Conservation (phyloP, 2,888 invertebrate species). For the Acronicta leporina region DNA sequence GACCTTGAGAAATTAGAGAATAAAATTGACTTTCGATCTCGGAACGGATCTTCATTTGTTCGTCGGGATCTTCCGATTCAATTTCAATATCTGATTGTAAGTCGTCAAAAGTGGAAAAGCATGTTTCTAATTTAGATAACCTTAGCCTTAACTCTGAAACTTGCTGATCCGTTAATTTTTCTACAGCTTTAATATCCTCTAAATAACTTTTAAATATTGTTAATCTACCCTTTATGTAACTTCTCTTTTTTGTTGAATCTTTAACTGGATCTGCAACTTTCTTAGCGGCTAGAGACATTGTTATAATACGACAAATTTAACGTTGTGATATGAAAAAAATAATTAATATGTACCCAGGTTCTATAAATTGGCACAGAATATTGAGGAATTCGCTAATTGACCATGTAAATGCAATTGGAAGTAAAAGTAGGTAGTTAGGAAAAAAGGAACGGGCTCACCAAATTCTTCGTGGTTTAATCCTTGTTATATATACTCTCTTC, state of each 20-base stretch:
- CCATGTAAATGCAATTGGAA: no score
- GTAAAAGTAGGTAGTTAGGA: no score
- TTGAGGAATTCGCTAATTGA: no score
- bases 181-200: constrained; percentile 1
- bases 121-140: constrained; percentile 16
- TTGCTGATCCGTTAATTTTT: constrained; percentile 9
- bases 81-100: constrained; percentile 21
- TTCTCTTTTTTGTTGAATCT: background rate
- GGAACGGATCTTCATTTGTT: constrained; percentile 9
- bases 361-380: no score
- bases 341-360: no score
- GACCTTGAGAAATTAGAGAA: constrained; percentile 12
- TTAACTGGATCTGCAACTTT: constrained; percentile 1
- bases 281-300: no score
- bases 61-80: constrained; percentile 14
- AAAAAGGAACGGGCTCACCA: no score
- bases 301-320: no score
- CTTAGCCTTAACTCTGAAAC: constrained; percentile 13
- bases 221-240: constrained; percentile 16
- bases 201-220: constrained; percentile 15
- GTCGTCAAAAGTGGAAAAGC: constrained; percentile 14
- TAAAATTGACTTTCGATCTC: constrained; percentile 6
- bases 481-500: no score
- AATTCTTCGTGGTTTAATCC: no score
- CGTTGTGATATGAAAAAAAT: no score